phyloP scores from a whole-genome alignment of 2,888 invertebrate species.

The Macrostomum cliftonense region DNA sequence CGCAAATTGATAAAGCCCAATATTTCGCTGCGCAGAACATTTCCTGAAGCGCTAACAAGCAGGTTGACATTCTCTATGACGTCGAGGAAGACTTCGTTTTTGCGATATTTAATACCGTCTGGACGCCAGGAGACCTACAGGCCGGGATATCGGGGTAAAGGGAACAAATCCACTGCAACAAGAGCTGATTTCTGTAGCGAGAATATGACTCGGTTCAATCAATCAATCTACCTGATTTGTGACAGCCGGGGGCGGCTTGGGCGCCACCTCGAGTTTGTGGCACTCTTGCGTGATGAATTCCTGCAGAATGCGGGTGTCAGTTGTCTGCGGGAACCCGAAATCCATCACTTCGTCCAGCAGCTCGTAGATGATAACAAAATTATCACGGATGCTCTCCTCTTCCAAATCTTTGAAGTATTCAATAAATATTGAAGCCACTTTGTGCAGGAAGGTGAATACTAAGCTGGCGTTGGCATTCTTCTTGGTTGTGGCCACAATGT shows the following conservation, averaged over 20 bases:
- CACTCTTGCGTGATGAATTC: constrained; percentile 92
- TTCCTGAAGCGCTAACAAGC: constrained; percentile 64
- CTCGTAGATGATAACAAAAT: constrained; percentile 95
- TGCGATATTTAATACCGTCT: constrained; percentile 90
- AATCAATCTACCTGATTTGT: constrained; percentile 56
- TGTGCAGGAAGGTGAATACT: constrained; percentile 85
- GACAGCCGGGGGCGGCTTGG: constrained; percentile 86
- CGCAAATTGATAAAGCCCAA: constrained; percentile 97
- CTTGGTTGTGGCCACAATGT: constrained; percentile 82
- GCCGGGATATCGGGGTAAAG: no score
- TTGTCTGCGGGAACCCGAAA: constrained; percentile 95
- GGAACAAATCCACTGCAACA: no score
- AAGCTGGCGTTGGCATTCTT: constrained; percentile 91
- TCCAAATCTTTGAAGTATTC: constrained; percentile 95
- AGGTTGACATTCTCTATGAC: constrained; percentile 95
- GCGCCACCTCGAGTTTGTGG: constrained; percentile 84
- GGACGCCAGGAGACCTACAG: constrained; percentile 74
- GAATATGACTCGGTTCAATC: no score
- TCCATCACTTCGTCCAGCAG: constrained; percentile 83
- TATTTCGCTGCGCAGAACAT: constrained; percentile 85
- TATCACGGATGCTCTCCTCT: constrained; percentile 92
- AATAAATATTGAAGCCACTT: constrained; percentile 70
- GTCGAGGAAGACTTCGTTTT: constrained; percentile 95
- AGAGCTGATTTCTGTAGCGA: no score
- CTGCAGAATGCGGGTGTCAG: constrained; percentile 88